Conservation (phyloP, 2,113 vertebrate species). For the Mastomys coucha region DNA sequence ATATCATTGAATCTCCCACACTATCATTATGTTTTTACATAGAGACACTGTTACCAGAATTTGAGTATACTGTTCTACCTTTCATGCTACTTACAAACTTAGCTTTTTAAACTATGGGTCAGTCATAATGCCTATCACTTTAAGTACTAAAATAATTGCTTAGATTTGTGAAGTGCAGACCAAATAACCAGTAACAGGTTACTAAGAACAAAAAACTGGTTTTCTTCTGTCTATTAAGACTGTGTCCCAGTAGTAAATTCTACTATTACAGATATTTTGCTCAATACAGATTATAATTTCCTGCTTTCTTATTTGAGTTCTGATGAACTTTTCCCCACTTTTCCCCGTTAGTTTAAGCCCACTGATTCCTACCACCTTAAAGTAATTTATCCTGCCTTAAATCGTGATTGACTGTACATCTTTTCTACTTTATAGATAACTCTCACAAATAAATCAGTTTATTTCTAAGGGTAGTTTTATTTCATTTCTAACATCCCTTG, state of each 20-base stretch:
- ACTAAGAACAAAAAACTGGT: background rate
- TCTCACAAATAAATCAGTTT: conserved; percentile 11
- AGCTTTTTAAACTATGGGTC: background rate
- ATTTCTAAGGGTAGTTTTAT: background rate
- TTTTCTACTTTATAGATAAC: conserved; percentile 10
- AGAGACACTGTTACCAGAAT: background rate
- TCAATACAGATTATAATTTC: background rate
- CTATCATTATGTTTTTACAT: background rate
- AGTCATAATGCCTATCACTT: background rate
- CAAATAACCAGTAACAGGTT: background rate
- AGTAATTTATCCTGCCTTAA: background rate
- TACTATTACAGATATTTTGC: background rate
- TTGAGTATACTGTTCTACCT: background rate
- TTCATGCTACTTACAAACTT: conserved; percentile 23
- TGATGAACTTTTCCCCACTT: conserved; percentile 2
- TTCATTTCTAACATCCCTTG: background rate
- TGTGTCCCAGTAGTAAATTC: background rate
- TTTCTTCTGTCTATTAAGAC: background rate
- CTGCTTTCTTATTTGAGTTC: background rate
- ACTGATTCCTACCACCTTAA: background rate
- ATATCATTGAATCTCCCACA: background rate
- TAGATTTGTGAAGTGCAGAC: background rate
- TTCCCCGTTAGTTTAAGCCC: background rate
- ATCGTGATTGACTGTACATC: background rate
- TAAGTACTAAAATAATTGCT: background rate